phyloP scores from a whole-genome alignment of 2,113 vertebrate species.

The Bettongia penicillata region DNA sequence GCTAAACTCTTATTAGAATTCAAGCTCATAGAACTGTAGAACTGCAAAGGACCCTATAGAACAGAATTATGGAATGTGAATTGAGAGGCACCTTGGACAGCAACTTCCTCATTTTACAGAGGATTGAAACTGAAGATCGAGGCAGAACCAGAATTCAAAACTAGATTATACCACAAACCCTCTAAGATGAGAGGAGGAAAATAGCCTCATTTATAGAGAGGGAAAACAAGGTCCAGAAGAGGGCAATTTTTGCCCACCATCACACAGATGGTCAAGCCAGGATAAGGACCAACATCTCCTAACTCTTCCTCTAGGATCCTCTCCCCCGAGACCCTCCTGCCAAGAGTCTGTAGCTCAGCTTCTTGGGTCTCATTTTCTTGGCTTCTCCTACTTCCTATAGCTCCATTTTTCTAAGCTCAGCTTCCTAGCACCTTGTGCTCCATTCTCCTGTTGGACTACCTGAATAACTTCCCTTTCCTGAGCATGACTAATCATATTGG shows the following conservation, averaged over 20 bases:
- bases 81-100: not conserved
- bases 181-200: not conserved
- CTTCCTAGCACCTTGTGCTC: not conserved
- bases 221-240: not conserved
- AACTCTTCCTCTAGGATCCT: not conserved
- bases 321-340: not conserved
- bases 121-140: not conserved
- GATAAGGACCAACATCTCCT: not conserved
- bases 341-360: not conserved
- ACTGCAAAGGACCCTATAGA: not conserved
- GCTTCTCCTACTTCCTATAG: not conserved
- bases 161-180: not conserved
- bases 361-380: not conserved
- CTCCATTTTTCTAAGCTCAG: not conserved
- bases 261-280: not conserved
- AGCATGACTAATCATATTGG: constrained; percentile 17
- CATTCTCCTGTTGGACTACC: constrained; percentile 15
- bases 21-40: not conserved
- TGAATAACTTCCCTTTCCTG: constrained; percentile 15
- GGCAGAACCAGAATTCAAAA: not conserved
- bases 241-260: not conserved
- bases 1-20: not conserved
- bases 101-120: not conserved
- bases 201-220: not conserved
- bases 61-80: not conserved